These are phyloP conservation scores for Cheumatopsyche charites DNA, from an alignment of 1,140 invertebrate genomes.

Conservation along the genomic window DNA sequence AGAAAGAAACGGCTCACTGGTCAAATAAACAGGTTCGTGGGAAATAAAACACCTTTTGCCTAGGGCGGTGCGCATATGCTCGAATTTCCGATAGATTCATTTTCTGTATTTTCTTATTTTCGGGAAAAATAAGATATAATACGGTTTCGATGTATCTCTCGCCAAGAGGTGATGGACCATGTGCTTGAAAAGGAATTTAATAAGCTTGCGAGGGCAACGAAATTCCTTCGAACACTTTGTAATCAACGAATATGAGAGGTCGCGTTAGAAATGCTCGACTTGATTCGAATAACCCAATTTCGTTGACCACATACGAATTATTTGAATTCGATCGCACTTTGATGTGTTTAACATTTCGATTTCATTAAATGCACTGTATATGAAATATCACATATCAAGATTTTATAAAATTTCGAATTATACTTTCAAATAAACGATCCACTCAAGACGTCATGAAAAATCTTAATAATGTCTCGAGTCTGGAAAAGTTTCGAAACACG, in stretches of 20 bases:
- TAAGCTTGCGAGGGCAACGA: background rate
- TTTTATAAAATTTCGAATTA: no score
- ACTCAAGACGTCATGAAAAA: background rate
- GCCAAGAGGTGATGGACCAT: background rate
- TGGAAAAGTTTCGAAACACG: background rate
- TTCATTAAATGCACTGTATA: no score
- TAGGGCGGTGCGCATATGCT: conserved; percentile 1
- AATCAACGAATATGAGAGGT: conserved; percentile 5
- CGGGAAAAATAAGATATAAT: no score
- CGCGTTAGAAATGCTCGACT: conserved; percentile 11
- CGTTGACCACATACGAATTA: background rate
- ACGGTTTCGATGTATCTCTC: background rate
- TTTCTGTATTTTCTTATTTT: conserved; percentile 12
- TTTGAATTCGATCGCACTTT: background rate
- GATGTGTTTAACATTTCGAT: no score
- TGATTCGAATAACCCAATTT: conserved; percentile 16
- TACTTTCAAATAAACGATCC: no score
- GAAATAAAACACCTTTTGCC: conserved; percentile 21
- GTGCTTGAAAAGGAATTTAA: conserved; percentile 9
- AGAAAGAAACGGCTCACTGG: conserved; percentile 1
- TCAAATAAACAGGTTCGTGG: conserved; percentile 19
- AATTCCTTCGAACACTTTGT: background rate
- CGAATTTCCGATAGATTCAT: background rate
- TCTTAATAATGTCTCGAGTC: no score
- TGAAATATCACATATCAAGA: no score